These are phyloP conservation scores for Lasioglossum zephyrum DNA, from an alignment of 2,888 invertebrate species.

Conservation along the genomic window DNA sequence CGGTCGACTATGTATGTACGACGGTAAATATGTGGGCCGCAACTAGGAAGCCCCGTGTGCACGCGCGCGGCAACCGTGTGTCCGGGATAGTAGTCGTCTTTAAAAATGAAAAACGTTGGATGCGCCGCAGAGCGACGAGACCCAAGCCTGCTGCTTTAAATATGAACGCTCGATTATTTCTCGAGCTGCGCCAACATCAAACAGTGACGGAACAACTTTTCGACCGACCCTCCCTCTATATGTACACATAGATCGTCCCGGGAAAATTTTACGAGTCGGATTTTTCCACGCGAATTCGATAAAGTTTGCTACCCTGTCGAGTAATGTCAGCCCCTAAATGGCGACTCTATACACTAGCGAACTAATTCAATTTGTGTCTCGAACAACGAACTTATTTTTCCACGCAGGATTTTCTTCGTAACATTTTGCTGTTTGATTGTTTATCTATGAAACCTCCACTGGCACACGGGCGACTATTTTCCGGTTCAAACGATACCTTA, in stretches of 20 bases:
- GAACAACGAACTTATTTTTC: too few relatives aligned
- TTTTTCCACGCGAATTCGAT: background rate
- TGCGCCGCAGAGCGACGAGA: slow-evolving; percentile 5
- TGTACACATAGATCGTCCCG: background rate
- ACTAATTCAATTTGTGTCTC: background rate
- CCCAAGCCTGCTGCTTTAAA: slow-evolving; percentile 26
- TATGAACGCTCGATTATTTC: slow-evolving; percentile 45
- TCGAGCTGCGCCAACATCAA: background rate
- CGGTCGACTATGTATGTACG: slow-evolving; percentile 25
- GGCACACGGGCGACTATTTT: background rate
- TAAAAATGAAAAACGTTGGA: slow-evolving; percentile 34
- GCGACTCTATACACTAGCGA: background rate
- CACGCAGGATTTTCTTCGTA: too few relatives aligned
- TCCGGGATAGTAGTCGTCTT: slow-evolving; percentile 43
- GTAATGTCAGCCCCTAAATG: background rate
- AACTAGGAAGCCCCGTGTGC: slow-evolving; percentile 44
- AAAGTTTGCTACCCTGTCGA: background rate
- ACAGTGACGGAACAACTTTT: slow-evolving; percentile 2
- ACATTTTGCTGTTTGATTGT: background rate
- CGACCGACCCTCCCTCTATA: background rate
- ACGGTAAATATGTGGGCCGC: slow-evolving; percentile 49
- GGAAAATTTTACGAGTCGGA: background rate
- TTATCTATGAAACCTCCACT: background rate
- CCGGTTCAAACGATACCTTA: background rate
- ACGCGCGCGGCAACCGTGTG: slow-evolving; percentile 43